Percentiles rank a stretch among this genome's conserved stretches.
These are phyloP conservation scores for Anseranas semipalmata DNA, from an alignment of 2,113 vertebrate species.

Conservation along the genomic window DNA sequence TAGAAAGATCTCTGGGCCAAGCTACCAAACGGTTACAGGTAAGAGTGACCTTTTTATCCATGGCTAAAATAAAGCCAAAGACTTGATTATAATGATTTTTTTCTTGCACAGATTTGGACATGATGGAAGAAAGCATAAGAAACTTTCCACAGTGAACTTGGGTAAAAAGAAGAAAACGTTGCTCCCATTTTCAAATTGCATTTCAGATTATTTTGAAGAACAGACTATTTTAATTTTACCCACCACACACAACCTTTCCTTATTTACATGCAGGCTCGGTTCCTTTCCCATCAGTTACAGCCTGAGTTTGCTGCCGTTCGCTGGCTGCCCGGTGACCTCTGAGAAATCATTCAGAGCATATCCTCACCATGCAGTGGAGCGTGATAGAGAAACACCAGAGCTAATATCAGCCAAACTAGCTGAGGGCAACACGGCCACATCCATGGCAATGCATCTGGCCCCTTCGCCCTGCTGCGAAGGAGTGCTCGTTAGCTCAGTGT, in stretches of 20 bases:
- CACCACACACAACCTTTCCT: not conserved
- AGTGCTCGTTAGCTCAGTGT: not conserved
- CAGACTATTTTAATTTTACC: not conserved
- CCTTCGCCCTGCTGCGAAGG: not conserved
- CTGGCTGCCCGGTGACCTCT: not conserved
- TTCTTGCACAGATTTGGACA: not conserved
- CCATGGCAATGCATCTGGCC: accelerated
- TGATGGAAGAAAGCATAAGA: accelerated
- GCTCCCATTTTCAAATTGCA: not conserved
- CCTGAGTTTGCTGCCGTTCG: not conserved
- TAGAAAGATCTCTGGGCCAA: constrained; percentile 92
- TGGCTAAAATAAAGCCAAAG: not conserved
- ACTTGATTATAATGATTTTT: not conserved
- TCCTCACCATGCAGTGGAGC: not conserved
- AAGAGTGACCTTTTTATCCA: not conserved
- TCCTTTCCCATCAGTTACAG: not conserved
- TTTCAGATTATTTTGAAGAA: not conserved
- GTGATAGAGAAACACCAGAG: not conserved
- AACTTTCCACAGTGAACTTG: not conserved
- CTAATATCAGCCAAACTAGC: not conserved
- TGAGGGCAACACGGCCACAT: not conserved
- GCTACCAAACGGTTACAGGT: constrained; percentile 91
- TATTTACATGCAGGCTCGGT: not conserved
- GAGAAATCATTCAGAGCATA: not conserved
- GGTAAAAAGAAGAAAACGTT: not conserved